Evolutionary conservation across 2,113 vertebrate species (phyloP), one percentile per base, ranked within the genome.

Genomic region (Malurus elegans): DNA sequence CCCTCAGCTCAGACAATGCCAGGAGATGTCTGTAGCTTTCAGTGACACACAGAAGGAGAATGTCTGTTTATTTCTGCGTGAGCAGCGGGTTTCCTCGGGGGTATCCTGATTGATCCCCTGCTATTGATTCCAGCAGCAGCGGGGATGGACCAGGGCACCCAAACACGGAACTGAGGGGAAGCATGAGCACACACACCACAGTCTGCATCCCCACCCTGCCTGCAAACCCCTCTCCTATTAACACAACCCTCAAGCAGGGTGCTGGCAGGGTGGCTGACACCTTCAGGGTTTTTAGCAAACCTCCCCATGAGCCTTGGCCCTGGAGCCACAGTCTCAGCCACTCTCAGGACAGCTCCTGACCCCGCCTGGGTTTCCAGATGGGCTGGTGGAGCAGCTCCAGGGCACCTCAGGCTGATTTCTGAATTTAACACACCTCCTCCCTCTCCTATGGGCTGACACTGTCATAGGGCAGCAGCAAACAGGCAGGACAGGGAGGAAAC

Each of bases 101-200:
- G 64, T 88, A 69, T 72, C 56, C 73, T 73, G 86, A 64, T 47
- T 88, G 88, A 88, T 90, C 81, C 8, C 1, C 66, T 66, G 58
- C n/a, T 90, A 90, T 83, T 70, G 79, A 96, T 84, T 64, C 44
- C 66, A 74, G 87, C 16, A 3, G 87, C 92, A 95, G 92, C 94
- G 88, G 85, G 88, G 90, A 60, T 80, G 84, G 84, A 79, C 0
- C 48, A 47, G 87, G 81, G 74, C 0, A 0, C 81, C 74, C 89
- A 73, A 9, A 94, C 72, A 60, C 0, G 1, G 69, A 93, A 84
- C 21, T 0, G 0, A 34, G 83, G 65, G 47, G 71, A 60, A 80
- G 38, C 18, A 5, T 8, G 60, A 53, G 79, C 2, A 5, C 48
- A 66, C 23, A 82, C 19, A 82, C 3, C 74, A 32, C 79, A 67